Conservation (phyloP, 2,888 invertebrate species). For the Chalcosyrphus nemorum region DNA sequence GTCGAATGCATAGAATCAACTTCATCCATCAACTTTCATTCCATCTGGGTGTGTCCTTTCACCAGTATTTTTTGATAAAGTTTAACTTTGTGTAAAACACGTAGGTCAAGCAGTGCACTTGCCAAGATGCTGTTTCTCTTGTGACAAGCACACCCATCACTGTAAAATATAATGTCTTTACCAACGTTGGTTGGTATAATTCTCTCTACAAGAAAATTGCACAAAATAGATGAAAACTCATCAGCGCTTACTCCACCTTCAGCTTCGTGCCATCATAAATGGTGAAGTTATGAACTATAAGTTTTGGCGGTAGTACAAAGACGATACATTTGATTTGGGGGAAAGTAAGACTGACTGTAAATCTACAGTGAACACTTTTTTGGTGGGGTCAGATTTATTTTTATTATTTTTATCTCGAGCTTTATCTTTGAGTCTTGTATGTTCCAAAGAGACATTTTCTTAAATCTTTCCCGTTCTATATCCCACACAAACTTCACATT, state of each 20-base stretch:
- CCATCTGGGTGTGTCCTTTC: slow-evolving; percentile 26
- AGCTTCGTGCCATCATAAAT: slow-evolving; percentile 35
- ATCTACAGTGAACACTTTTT: no score
- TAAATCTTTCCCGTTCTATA: no score
- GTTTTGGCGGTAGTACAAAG: no score
- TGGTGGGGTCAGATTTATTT: no score
- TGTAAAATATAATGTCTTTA: slow-evolving; percentile 29
- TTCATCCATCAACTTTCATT: no score
- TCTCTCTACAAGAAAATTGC: slow-evolving; percentile 4
- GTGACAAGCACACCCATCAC: slow-evolving; percentile 26
- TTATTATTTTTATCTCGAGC: no score
- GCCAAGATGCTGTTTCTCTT: slow-evolving; percentile 32
- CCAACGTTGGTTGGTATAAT: slow-evolving; percentile 8
- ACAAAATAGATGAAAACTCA: slow-evolving; percentile 28
- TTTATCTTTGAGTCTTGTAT: no score
- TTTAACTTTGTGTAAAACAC: not conserved
- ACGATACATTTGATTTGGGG: no score
- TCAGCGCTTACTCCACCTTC: slow-evolving; percentile 27
- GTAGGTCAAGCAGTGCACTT: slow-evolving; percentile 21
- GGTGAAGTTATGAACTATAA: no score
- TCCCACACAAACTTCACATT: slow-evolving; percentile 28
- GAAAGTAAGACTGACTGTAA: no score
- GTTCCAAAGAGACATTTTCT: no score
- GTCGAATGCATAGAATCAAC: slow-evolving; percentile 27
- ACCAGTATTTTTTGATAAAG: slow-evolving; percentile 39